A percentile compares a stretch with the other conserved stretches of the same genome.
These are phyloP conservation scores for Gnatocerus cornutus DNA, from an alignment of 2,888 invertebrate species.

Conservation along the genomic window DNA sequence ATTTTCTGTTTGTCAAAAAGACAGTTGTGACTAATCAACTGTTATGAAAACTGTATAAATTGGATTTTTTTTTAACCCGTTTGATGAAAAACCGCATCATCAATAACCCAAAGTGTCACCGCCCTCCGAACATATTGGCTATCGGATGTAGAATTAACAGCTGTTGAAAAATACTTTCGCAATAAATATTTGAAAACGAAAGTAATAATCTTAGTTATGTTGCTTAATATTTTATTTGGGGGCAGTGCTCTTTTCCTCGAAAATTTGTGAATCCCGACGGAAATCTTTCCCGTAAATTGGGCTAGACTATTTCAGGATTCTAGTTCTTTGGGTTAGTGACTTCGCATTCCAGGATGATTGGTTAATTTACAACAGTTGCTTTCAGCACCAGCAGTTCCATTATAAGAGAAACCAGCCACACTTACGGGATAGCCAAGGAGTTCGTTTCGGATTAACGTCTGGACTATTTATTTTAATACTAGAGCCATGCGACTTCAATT, in stretches of 20 bases:
- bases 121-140: slow-evolving; percentile 17
- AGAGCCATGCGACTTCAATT: slow-evolving; percentile 55
- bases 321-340: slow-evolving; percentile 60
- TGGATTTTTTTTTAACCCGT: neutral
- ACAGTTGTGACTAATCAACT: no score
- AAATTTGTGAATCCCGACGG: slow-evolving; percentile 41
- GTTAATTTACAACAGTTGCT: slow-evolving; percentile 58
- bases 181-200: slow-evolving; percentile 28
- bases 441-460: slow-evolving; percentile 31
- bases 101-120: slow-evolving; percentile 33
- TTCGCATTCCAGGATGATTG: slow-evolving; percentile 58
- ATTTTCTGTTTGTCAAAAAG: no score
- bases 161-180: slow-evolving; percentile 38
- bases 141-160: slow-evolving; percentile 30
- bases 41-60: no score
- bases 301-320: slow-evolving; percentile 58
- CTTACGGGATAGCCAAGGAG: slow-evolving; percentile 41
- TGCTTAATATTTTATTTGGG: slow-evolving; percentile 40
- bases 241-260: slow-evolving; percentile 35
- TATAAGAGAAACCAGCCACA: slow-evolving; percentile 43
- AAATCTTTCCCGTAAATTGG: slow-evolving; percentile 50
- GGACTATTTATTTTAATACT: slow-evolving; percentile 54
- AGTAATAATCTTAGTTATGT: slow-evolving; percentile 39
- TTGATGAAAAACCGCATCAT: slow-evolving; percentile 23
- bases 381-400: slow-evolving; percentile 53